Evolutionary conservation across 2,888 invertebrate species (phyloP), one percentile per base, ranked within the genome.

Genomic region (Criorhina ranunculi): DNA sequence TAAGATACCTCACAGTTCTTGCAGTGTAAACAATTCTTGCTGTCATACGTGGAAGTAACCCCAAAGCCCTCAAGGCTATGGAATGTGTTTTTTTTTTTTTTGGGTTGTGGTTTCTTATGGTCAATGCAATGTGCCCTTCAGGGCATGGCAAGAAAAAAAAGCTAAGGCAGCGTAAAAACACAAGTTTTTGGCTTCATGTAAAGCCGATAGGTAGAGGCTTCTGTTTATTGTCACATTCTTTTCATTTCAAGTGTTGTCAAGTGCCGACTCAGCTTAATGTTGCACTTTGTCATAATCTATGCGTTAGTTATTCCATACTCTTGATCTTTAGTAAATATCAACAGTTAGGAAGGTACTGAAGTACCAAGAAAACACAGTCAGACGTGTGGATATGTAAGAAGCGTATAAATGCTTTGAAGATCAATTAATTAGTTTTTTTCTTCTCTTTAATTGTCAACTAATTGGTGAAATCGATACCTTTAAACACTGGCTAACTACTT

Each of bases 261-360:
- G 4, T 24, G 4, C 1, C 24, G 24, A 3, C 24, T 24, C 24
- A 4, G 4, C 2, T 24, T 1, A 24, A 17, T 17, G 9, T 17
- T 29, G 51, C 51, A 29, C 6, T 51, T 7, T 24, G 24, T 24
- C 24, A 4, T 5, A n/a, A 51, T 29, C 24, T 5, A 6, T 29
- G 49, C 17, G 17, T 29, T 29, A 46, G 17, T 44, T 6, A 8
- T 29, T n/a, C 1, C 11, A 29, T n/a, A 29, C 29, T 51, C 51
- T 31, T 51, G 51, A 51, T 29, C 51, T 51, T 29, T 12, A 29
- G 12, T 29, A 29, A 51, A 51, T 51, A 29, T 51, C 51, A 51
- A 8, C 3, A 2, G 46, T 8, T 24, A 4, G 2, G 19, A 11
- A 9, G 12, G 7, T 51, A 46, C 17, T 19, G 46, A 19, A 9